Evolutionary conservation across 2,888 invertebrate species (phyloP).

Genomic region (Metalampra italica): DNA sequence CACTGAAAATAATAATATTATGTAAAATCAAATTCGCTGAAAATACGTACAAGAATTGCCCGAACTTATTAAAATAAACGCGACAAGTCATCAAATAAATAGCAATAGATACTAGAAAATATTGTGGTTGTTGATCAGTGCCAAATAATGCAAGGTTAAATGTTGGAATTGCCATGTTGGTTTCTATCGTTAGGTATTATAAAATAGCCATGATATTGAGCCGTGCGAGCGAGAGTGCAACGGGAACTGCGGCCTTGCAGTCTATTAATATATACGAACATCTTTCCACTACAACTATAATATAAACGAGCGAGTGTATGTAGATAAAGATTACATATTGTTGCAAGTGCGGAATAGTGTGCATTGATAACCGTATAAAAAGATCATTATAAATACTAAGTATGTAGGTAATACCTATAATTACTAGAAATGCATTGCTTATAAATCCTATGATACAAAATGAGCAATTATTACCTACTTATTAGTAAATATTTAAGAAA

Average conservation of each 20-base stretch:
- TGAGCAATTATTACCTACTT: too few relatives aligned
- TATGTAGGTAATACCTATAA: too few relatives aligned
- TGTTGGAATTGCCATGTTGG: conserved; percentile 15
- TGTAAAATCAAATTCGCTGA: too few relatives aligned
- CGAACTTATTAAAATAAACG: too few relatives aligned
- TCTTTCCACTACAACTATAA: conserved; percentile 53
- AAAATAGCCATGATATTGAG: conserved; percentile 18
- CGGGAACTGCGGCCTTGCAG: conserved; percentile 66
- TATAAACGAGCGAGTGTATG: conserved; percentile 23
- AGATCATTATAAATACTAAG: too few relatives aligned
- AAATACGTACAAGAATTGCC: too few relatives aligned
- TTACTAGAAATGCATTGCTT: too few relatives aligned
- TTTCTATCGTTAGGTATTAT: conserved; percentile 17
- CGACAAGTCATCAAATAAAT: background rate
- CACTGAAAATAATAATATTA: too few relatives aligned
- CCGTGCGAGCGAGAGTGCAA: conserved; percentile 40
- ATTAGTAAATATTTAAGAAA: too few relatives aligned
- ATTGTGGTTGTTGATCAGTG: background rate
- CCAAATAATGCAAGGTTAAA: conserved; percentile 20
- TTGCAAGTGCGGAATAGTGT: conserved; percentile 24
- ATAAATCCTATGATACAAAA: too few relatives aligned
- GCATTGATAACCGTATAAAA: conserved; percentile 2
- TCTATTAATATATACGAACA: conserved; percentile 69
- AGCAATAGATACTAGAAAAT: background rate
- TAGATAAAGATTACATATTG: conserved; percentile 33